phyloP scores from a whole-genome alignment of 2,113 vertebrate genomes.

The Melanerpes formicivorus region DNA sequence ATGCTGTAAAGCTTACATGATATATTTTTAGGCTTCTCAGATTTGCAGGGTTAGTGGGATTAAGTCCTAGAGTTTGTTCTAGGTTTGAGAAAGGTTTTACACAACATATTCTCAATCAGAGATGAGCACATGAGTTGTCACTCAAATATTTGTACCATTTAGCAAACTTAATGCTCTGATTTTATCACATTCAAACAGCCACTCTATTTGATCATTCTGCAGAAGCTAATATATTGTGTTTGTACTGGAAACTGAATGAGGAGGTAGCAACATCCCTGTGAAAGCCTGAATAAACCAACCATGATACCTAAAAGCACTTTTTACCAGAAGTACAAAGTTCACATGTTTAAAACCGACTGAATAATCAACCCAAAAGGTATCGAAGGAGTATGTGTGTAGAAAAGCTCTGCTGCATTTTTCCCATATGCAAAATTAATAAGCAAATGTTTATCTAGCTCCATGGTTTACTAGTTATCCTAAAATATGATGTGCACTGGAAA shows the following conservation, averaged over 20 bases:
- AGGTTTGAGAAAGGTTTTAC: conserved; percentile 9
- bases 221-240: background rate
- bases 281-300: background rate
- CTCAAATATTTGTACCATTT: conserved; percentile 39
- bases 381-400: background rate
- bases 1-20: background rate
- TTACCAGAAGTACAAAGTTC: background rate
- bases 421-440: background rate
- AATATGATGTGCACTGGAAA: background rate
- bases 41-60: conserved; percentile 26
- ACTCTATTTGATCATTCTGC: conserved; percentile 34
- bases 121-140: conserved; percentile 29
- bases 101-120: conserved; percentile 7
- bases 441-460: background rate
- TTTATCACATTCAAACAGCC: conserved; percentile 34
- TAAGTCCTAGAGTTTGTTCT: conserved; percentile 30
- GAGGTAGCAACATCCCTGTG: background rate
- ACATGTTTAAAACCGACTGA: background rate
- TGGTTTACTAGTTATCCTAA: background rate
- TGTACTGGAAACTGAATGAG: background rate
- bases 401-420: background rate
- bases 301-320: background rate
- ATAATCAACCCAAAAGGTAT: background rate
- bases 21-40: background rate
- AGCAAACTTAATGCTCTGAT: conserved; percentile 29